Evolutionary conservation across 2,888 invertebrate species (phyloP).

Genomic region (Carcina quercana): DNA sequence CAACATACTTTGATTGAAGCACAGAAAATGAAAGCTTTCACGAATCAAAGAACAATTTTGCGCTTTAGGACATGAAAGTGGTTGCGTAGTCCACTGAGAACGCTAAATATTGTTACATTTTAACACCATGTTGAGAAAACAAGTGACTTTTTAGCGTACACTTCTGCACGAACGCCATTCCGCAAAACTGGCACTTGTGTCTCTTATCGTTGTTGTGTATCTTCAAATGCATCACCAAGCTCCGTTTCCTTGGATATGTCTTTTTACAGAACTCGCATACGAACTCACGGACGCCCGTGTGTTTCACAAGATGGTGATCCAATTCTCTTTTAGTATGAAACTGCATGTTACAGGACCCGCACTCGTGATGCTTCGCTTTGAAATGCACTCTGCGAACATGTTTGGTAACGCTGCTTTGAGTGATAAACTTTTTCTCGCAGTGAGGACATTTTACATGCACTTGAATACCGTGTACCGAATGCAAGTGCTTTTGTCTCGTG

Average conservation of each 20-base stretch:
- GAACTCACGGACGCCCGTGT: neutral
- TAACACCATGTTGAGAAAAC: constrained; percentile 15
- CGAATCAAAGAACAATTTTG: too few relatives aligned
- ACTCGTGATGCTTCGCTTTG: constrained; percentile 1
- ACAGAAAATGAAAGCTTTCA: too few relatives aligned
- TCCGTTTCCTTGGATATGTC: neutral
- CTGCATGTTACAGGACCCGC: neutral
- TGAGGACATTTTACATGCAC: constrained; percentile 37
- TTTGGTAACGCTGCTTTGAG: constrained; percentile 28
- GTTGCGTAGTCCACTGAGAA: too few relatives aligned
- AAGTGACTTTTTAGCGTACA: constrained; percentile 21
- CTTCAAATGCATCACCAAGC: constrained; percentile 22
- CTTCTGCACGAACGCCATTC: constrained; percentile 22
- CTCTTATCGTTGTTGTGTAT: constrained; percentile 27
- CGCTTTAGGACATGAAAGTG: too few relatives aligned
- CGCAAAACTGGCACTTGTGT: constrained; percentile 22
- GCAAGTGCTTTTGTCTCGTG: constrained; percentile 42
- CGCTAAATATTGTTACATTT: neutral
- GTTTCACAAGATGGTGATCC: constrained; percentile 1
- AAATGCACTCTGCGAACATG: constrained; percentile 49
- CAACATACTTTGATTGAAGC: too few relatives aligned
- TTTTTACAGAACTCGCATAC: constrained; percentile 2
- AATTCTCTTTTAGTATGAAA: constrained; percentile 1
- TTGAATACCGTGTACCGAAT: constrained; percentile 34
- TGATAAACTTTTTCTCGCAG: constrained; percentile 39